Evolutionary conservation across 2,797 vertebrate genomes (phyloP).

Genomic region (Sebastes taczanowskii): DNA sequence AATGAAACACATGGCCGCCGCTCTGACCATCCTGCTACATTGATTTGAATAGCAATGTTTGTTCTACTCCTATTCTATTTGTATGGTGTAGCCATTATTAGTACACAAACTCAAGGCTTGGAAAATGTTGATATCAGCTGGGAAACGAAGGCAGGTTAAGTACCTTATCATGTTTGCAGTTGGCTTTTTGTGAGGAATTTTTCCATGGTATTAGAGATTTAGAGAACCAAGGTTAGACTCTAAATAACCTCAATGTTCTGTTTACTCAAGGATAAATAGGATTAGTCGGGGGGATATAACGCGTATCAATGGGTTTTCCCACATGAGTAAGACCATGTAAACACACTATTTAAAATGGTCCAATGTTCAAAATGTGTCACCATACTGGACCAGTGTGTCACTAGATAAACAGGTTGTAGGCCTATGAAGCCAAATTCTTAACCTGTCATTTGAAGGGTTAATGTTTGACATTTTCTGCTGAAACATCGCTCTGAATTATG

Average conservation of each 20-base stretch:
- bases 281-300: neutral
- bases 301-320: neutral
- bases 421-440: neutral
- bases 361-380: neutral
- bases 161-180: neutral
- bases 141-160: neutral
- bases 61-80: too few species aligned
- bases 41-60: too few species aligned
- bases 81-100: neutral
- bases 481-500: conserved; percentile 12
- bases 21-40: too few species aligned
- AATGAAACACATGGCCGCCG: too few species aligned
- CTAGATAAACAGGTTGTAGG: conserved; percentile 7
- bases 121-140: neutral
- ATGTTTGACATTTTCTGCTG: conserved; percentile 59
- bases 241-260: neutral
- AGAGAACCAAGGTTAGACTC: neutral
- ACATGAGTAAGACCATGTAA: neutral
- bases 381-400: neutral
- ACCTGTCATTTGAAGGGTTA: conserved; percentile 24
- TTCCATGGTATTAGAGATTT: neutral
- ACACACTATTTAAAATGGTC: neutral
- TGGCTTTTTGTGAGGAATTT: neutral
- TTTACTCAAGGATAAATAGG: conserved; percentile 1
- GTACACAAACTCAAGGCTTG: neutral